These are phyloP conservation scores for Himalopsyche tibetana DNA, from an alignment of 2,888 invertebrate genomes.

Conservation along the genomic window DNA sequence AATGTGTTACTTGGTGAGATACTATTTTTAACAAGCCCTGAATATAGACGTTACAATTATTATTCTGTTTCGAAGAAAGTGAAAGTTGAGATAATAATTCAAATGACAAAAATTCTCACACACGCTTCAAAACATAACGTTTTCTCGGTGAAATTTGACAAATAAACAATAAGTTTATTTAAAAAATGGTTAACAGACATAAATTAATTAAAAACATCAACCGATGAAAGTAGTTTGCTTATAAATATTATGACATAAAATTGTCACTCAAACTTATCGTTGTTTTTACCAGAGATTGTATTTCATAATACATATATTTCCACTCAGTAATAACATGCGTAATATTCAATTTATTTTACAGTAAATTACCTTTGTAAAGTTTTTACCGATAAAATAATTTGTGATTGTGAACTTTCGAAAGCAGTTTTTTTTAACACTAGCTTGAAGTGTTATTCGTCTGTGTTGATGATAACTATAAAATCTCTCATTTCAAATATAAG, in stretches of 20 bases:
- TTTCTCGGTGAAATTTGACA: conserved; percentile 8
- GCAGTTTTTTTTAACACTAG: no score
- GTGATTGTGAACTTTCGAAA: no score
- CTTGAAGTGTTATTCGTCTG: no score
- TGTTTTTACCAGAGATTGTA: not conserved
- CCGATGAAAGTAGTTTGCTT: not conserved
- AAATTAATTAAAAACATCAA: not conserved
- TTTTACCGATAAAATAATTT: no score
- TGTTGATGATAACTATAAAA: no score
- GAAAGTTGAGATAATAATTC: conserved; percentile 30
- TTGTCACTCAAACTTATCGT: not conserved
- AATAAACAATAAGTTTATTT: not conserved
- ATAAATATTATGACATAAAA: no score
- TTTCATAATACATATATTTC: not conserved
- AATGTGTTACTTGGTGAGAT: not conserved
- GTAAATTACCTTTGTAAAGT: no score
- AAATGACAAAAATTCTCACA: conserved; percentile 31
- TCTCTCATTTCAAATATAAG: no score
- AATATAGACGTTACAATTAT: conserved; percentile 10
- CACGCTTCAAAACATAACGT: not conserved
- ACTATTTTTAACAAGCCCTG: not conserved
- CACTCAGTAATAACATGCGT: no score
- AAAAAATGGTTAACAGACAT: not conserved
- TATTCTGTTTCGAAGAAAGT: not conserved
- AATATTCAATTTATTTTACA: no score